A percentile compares a stretch with the other conserved stretches of the same genome.
These are phyloP conservation scores for Anguilla japonica DNA, from an alignment of 2,113 vertebrate species.

Conservation along the genomic window DNA sequence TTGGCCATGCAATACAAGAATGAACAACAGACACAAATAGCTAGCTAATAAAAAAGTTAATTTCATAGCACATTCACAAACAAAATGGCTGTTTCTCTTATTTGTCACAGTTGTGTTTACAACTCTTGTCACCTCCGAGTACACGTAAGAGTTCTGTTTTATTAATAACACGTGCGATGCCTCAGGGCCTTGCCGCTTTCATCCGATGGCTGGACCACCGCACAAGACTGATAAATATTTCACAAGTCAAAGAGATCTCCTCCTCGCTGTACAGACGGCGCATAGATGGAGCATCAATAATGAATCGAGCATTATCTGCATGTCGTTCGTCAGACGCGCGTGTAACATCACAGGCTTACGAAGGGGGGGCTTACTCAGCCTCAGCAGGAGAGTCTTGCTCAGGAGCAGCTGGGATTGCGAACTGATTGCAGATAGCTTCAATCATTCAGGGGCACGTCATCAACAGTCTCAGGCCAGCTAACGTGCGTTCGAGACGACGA, in stretches of 20 bases:
- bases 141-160: neutral
- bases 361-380: too few species aligned
- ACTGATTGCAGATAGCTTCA: neutral
- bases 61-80: conserved; percentile 1
- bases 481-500: too few species aligned
- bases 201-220: neutral
- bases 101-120: neutral
- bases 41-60: neutral
- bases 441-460: neutral
- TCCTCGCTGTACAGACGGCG: conserved; percentile 48
- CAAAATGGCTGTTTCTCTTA: neutral
- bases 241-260: conserved; percentile 45
- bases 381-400: neutral
- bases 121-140: neutral
- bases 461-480: neutral
- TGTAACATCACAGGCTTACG: neutral
- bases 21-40: neutral
- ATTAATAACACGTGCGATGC: neutral
- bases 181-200: neutral
- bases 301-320: conserved; percentile 39
- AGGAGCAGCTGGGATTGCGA: neutral
- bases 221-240: conserved; percentile 62
- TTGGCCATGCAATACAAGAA: too few species aligned
- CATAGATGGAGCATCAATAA: conserved; percentile 65
- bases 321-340: neutral